A percentile compares a stretch with the other conserved stretches of the same genome.
Conservation (phyloP, 2,113 vertebrate species). For the Suncus etruscus region DNA sequence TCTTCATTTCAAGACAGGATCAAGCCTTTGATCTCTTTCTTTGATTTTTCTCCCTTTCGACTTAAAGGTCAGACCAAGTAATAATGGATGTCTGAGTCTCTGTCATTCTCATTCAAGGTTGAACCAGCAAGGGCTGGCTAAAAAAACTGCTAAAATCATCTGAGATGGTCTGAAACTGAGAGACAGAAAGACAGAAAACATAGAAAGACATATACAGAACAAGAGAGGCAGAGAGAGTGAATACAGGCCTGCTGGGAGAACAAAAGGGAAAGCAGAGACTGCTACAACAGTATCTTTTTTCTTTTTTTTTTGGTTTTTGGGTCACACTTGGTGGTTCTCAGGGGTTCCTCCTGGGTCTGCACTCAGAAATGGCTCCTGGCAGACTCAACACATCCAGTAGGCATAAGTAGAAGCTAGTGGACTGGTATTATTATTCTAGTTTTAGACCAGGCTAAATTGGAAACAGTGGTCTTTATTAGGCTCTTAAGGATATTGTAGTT, state of each 20-base stretch:
- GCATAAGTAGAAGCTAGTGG: background rate
- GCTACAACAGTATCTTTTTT: background rate
- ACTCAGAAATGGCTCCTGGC: background rate
- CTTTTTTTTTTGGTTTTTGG: too few species aligned
- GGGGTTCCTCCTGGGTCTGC: too few species aligned
- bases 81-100: background rate
- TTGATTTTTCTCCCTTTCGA: slow-evolving; percentile 16
- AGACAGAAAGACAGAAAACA: background rate
- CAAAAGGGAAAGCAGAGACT: background rate
- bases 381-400: background rate
- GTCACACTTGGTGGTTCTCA: too few species aligned
- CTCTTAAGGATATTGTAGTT: background rate
- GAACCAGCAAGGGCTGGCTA: background rate
- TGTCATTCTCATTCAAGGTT: background rate
- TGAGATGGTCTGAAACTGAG: background rate
- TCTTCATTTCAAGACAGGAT: background rate
- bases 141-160: background rate
- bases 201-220: background rate
- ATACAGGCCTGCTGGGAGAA: background rate
- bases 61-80: background rate
- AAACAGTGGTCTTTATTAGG: background rate
- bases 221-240: background rate
- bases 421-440: background rate
- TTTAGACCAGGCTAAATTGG: slow-evolving; percentile 1
- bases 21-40: background rate